These are phyloP conservation scores for Donacobius atricapilla DNA, from an alignment of 2,113 vertebrate genomes.

Conservation along the genomic window DNA sequence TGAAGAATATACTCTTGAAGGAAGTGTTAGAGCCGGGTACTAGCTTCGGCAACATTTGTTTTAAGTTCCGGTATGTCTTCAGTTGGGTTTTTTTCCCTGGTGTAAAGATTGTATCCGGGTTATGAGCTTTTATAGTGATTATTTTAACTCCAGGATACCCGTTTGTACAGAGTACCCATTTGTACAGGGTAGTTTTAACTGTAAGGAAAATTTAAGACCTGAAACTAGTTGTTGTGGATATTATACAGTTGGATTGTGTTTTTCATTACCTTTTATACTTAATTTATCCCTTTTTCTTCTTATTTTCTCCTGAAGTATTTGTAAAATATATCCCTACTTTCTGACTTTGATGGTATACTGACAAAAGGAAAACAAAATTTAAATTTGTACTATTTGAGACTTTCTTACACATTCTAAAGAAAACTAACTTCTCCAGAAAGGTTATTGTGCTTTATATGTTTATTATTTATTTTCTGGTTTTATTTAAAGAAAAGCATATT, in stretches of 20 bases:
- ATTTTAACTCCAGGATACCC: neutral
- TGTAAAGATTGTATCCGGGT: neutral
- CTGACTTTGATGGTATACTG: neutral
- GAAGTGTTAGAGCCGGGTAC: neutral
- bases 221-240: neutral
- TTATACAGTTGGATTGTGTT: neutral
- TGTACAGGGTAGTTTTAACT: neutral
- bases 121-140: neutral
- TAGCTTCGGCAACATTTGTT: neutral
- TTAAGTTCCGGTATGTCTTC: neutral
- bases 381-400: neutral
- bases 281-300: neutral
- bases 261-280: neutral
- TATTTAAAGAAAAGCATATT: neutral
- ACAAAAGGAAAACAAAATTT: neutral
- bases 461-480: neutral
- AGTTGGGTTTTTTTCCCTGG: fast-evolving
- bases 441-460: neutral
- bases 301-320: neutral
- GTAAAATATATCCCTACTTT: neutral
- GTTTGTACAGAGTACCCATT: neutral
- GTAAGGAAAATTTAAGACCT: neutral
- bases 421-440: neutral
- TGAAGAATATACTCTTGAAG: neutral
- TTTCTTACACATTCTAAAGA: neutral